These are phyloP conservation scores for Nomada lathburiana DNA, from an alignment of 2,888 invertebrate genomes.

Conservation along the genomic window DNA sequence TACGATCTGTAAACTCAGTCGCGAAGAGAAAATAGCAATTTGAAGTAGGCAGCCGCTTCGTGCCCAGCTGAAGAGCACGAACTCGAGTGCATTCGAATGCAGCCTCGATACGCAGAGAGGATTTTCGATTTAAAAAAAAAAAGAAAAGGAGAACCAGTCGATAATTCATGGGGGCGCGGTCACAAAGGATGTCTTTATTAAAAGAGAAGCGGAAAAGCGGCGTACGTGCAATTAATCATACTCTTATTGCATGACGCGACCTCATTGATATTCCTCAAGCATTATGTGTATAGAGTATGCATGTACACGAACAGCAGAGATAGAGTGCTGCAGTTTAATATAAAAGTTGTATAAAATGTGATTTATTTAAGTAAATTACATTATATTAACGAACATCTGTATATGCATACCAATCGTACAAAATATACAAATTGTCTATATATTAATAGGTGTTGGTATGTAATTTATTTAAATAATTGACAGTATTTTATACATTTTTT, in stretches of 20 bases:
- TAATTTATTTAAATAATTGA: no score
- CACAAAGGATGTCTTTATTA: slow-evolving; percentile 7
- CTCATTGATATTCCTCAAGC: slow-evolving; percentile 8
- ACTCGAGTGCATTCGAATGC: slow-evolving; percentile 30
- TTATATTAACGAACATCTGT: no score
- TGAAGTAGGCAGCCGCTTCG: slow-evolving; percentile 45
- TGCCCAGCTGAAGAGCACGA: slow-evolving; percentile 12
- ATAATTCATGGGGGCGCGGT: slow-evolving; percentile 23
- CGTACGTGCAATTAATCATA: slow-evolving; percentile 36
- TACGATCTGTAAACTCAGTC: slow-evolving; percentile 36
- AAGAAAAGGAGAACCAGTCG: neutral
- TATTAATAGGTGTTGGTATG: no score
- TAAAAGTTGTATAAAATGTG: no score
- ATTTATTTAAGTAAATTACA: no score
- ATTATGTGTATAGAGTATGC: neutral
- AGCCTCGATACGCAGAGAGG: slow-evolving; percentile 26
- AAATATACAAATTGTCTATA: no score
- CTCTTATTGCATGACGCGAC: neutral
- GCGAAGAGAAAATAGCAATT: slow-evolving; percentile 49
- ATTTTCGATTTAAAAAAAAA: slow-evolving; percentile 35
- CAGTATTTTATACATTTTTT: no score
- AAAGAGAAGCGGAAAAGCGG: slow-evolving; percentile 8
- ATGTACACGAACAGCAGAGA: no score
- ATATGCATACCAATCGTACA: no score
- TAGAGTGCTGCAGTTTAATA: no score